Evolutionary conservation across 2,797 vertebrate genomes (phyloP), one percentile per base, ranked within the genome.

Genomic region (Lepus oiostolus): DNA sequence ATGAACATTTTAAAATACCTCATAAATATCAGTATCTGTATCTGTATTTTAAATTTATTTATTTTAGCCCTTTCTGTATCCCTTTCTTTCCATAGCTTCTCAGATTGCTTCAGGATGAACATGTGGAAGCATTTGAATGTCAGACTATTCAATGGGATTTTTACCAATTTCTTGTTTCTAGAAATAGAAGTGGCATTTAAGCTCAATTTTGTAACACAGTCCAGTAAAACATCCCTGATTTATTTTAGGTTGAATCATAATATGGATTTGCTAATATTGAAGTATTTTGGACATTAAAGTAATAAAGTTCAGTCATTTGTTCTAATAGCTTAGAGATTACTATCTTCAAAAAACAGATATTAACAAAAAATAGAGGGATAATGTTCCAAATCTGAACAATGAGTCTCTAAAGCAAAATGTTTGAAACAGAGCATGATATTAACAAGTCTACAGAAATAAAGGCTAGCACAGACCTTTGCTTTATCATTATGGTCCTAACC

Each of bases 111-210:
- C 72, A n/a, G 60, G 74, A 28, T 79, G 80, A 83, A 26, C 5
- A 30, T 4, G 5, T 71, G 38, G 28, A 88, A 35, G 10, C 26
- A 81, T 50, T 62, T 92, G 67, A 62, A 50, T 13, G 10, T 5
- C 11, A 38, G 24, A 35, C 21, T 7, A 47, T 42, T 12, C 21
- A 84, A 19, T 7, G 7, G 32, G 26, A 76, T 52, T 67, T n/a
- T 26, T 71, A 50, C 0, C 42, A 35, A 60, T 54, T 62, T 30
- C 12, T 88, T 52, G 28, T 60, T 94, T 92, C 19, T 84, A 52
- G 65, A 94, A 91, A 58, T 35, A 54, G 63, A 90, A 84, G 63
- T 10, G 13, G n/a, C 30, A 8, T 83, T 86, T 88, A 17, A 67
- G 86, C 16, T 72, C 14, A 1, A 9, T 4, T 74, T 19, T 54